Evolutionary conservation across 2,888 invertebrate species (phyloP).

Genomic region (Nomada ruficornis): DNA sequence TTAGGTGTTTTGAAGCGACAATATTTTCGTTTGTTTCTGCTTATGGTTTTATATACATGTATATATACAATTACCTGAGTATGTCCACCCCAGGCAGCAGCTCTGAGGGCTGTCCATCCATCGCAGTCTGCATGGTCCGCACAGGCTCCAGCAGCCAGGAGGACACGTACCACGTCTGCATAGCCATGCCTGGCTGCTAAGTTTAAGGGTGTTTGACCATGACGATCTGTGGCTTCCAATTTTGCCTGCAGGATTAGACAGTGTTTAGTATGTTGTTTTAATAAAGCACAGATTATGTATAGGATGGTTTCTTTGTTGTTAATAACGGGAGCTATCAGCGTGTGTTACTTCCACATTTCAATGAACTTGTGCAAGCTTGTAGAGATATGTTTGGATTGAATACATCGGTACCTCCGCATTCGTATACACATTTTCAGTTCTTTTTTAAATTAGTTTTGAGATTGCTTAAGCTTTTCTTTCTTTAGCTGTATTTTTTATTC

Average conservation of each 20-base stretch:
- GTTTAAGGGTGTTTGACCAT: conserved; percentile 94
- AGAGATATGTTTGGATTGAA: no score
- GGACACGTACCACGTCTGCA: conserved; percentile 88
- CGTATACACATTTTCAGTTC: no score
- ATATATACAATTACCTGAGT: conserved; percentile 87
- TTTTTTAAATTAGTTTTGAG: no score
- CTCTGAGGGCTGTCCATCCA: conserved; percentile 95
- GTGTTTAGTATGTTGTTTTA: background rate
- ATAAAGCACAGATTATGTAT: background rate
- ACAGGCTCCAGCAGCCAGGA: conserved; percentile 88
- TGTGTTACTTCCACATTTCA: no score
- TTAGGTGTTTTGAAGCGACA: background rate
- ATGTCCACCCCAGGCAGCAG: conserved; percentile 98
- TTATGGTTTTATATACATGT: background rate
- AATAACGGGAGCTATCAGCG: no score
- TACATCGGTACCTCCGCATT: no score
- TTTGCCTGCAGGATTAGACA: conserved; percentile 75
- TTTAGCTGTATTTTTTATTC: no score
- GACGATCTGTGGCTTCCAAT: conserved; percentile 89
- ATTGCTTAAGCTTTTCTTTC: no score
- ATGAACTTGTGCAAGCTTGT: no score
- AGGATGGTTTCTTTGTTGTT: background rate
- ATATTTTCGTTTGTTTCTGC: background rate
- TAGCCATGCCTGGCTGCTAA: conserved; percentile 93
- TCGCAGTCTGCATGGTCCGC: conserved; percentile 92